These are phyloP conservation scores for Phalacrocorax brasilianus DNA, from an alignment of 2,113 vertebrate genomes.

Conservation along the genomic window DNA sequence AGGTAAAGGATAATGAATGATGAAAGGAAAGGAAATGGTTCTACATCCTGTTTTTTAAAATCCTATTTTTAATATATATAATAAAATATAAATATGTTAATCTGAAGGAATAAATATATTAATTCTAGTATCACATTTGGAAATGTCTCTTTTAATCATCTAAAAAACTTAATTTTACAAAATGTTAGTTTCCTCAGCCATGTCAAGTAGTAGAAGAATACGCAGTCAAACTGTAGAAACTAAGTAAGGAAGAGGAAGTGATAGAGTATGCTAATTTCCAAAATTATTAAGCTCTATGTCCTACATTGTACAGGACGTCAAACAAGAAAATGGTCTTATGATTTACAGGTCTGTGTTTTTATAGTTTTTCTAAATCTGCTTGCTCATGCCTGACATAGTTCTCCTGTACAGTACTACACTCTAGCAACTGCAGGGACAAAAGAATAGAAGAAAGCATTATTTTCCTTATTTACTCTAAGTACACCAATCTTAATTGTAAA, in stretches of 20 bases:
- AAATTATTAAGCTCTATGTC: not conserved
- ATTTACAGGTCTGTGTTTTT: not conserved
- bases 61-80: not conserved
- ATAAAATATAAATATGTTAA: not conserved
- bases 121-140: not conserved
- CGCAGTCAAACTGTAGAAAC: not conserved
- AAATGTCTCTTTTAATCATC: not conserved
- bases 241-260: not conserved
- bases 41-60: not conserved
- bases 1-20: not conserved
- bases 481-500: not conserved
- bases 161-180: not conserved
- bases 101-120: not conserved
- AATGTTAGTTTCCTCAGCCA: not conserved
- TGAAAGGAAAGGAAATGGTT: not conserved
- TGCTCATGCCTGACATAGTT: not conserved
- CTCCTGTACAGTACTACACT: not conserved
- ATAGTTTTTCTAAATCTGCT: not conserved
- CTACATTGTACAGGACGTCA: not conserved
- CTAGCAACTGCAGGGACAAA: not conserved
- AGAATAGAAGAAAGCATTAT: not conserved
- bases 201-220: not conserved
- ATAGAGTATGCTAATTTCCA: not conserved
- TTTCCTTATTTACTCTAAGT: not conserved
- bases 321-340: not conserved